Evolutionary conservation across 92 coral and sea anemone genomes (phyloP), one percentile per base, ranked within the genome.

Genomic region (Zoanthus solanderi): DNA sequence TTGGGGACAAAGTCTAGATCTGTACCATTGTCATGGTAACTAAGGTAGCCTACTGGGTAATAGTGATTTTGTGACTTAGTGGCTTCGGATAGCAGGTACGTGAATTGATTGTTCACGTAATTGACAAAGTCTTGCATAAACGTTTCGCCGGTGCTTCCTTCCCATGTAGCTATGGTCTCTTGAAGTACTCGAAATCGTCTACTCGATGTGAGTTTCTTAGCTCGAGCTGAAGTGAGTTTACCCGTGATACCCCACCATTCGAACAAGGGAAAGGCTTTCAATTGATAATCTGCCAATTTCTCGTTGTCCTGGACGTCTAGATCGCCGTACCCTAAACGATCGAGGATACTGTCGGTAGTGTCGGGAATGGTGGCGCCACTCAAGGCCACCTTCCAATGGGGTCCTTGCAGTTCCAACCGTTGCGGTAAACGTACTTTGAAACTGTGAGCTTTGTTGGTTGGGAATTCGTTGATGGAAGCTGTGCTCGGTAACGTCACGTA

Each of bases 391-490:
- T 37, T 1, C 42, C 42, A 37, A 2, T 52, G 66, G 14, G 14
- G 13, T 0, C 81, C 81, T 52, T 28, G 14, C n/a, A 76, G 13
- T 0, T 52, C 29, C 16, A 76, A 18, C 0, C 42, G 80, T 18
- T 46, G 37, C 58, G 80, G 85, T 46, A 79, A 46, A 0, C 57
- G 72, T 0, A 61, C 15, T 13, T 61, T 81, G 75, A 58, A 81
- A 5, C 3, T 11, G 45, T 45, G 31, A 3, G 75, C 7, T 10
- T 32, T 61, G 72, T 80, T 80, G 72, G 31, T 14, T 47, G 85
- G 34, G 15, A 63, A 81, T 31, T 81, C 85, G 31, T 81, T 2
- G 30, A 1, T 2, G 58, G 42, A 37, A 4, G 42, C 42, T 2
- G 2, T 37, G 42, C 42, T 37, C 42, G 42, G 42, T 37, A 37